phyloP scores from a whole-genome alignment of 2,888 invertebrate genomes.

The Agriopis marginaria region DNA sequence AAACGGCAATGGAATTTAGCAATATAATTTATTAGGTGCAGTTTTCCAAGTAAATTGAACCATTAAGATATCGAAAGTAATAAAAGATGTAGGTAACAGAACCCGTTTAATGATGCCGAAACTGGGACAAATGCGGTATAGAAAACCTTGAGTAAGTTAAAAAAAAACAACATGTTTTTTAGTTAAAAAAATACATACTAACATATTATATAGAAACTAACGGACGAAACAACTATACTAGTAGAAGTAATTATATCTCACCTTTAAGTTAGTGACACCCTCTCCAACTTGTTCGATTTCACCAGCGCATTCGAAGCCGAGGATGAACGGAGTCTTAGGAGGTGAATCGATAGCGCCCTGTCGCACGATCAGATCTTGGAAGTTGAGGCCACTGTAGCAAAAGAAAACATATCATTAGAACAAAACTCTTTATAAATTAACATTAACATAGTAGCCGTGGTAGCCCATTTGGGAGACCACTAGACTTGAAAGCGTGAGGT shows the following conservation, averaged over 20 bases:
- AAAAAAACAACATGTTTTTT: no score
- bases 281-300: slow-evolving; percentile 92
- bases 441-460: no score
- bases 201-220: no score
- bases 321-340: slow-evolving; percentile 95
- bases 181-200: no score
- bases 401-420: slow-evolving; percentile 31
- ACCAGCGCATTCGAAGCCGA: slow-evolving; percentile 96
- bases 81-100: background rate
- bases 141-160: background rate
- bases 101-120: background rate
- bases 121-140: background rate
- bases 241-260: slow-evolving; percentile 55
- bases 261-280: slow-evolving; percentile 92
- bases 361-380: slow-evolving; percentile 95
- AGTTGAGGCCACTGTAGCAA: slow-evolving; percentile 93
- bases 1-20: slow-evolving; percentile 13
- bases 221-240: no score
- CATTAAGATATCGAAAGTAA: slow-evolving; percentile 7
- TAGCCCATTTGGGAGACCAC: no score
- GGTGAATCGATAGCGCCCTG: slow-evolving; percentile 95
- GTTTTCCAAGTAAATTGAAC: slow-evolving; percentile 9
- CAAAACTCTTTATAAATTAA: background rate
- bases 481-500: no score
- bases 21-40: slow-evolving; percentile 12